Evolutionary conservation across 2,113 vertebrate genomes (phyloP).

Genomic region (Barbus barbus): DNA sequence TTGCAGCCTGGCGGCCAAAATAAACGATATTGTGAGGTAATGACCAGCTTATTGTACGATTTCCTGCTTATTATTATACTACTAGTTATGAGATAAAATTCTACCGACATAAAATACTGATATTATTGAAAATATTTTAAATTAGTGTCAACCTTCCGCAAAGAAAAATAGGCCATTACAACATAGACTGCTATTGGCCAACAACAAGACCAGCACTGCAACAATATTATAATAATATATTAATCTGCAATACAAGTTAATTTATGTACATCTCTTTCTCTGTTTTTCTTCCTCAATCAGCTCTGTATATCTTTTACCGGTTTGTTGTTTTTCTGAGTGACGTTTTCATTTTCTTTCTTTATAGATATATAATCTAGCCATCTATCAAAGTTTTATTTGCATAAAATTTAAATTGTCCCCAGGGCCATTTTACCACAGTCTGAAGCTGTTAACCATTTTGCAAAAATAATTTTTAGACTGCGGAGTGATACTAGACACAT

Average conservation of each 20-base stretch:
- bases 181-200: neutral
- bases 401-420: neutral
- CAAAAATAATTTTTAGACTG: neutral
- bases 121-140: neutral
- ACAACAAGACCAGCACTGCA: neutral
- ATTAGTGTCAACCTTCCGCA: neutral
- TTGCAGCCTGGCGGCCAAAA: neutral
- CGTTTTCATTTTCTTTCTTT: neutral
- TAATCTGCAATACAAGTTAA: neutral
- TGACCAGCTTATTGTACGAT: neutral
- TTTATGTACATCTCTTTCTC: neutral
- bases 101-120: neutral
- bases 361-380: neutral
- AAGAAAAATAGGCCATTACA: too few relatives aligned
- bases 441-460: neutral
- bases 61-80: neutral
- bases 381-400: neutral
- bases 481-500: neutral
- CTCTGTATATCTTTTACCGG: neutral
- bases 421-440: neutral
- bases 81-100: neutral
- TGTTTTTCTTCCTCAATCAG: neutral
- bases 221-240: neutral
- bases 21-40: neutral
- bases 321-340: neutral